Evolutionary conservation across 2,888 invertebrate genomes (phyloP).

Genomic region (Orthosia cruda): DNA sequence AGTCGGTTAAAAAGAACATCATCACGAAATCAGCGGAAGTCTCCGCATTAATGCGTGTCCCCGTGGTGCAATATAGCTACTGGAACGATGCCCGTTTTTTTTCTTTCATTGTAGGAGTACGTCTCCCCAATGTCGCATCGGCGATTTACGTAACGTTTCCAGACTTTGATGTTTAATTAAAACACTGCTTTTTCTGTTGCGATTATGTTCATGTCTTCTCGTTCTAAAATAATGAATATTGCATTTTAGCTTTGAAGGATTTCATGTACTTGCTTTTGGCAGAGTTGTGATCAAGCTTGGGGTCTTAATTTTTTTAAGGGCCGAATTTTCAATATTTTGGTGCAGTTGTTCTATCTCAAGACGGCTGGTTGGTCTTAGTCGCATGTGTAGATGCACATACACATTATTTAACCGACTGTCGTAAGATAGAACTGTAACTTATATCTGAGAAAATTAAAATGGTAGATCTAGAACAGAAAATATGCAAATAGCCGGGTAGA

Average conservation of each 20-base stretch:
- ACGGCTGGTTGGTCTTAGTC: too few relatives aligned
- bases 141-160: constrained; percentile 60
- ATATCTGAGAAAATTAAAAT: background rate
- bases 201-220: constrained; percentile 1
- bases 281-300: background rate
- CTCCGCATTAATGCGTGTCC: constrained; percentile 32
- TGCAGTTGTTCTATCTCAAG: too few relatives aligned
- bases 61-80: constrained; percentile 53
- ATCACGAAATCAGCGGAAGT: constrained; percentile 42
- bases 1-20: constrained; percentile 52
- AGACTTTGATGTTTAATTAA: constrained; percentile 44
- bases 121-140: constrained; percentile 46
- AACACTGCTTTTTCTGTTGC: constrained; percentile 22
- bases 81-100: constrained; percentile 62
- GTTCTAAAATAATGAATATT: background rate
- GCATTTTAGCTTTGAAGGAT: background rate
- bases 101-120: constrained; percentile 29
- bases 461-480: too few relatives aligned
- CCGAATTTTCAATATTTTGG: background rate
- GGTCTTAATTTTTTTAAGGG: background rate
- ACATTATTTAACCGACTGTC: too few relatives aligned
- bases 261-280: background rate
- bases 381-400: too few relatives aligned
- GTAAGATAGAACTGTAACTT: background rate
- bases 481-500: background rate